Base-by-base conservation (phyloP, 2,113 vertebrate species). In the Petrocephalus zakoni region DNA sequence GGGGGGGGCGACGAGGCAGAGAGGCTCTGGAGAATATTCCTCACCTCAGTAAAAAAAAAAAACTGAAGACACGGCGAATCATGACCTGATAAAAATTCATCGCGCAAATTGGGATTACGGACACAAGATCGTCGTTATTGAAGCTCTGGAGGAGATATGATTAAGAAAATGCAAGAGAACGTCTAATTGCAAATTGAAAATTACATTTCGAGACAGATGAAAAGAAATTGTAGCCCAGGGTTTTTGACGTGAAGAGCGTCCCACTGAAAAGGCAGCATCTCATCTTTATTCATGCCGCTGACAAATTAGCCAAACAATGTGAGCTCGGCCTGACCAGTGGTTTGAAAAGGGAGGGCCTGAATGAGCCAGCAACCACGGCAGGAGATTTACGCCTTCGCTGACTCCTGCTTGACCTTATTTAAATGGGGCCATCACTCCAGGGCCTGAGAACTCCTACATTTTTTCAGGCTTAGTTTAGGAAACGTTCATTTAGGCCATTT, bases 41-140 rank as follows among this genome's bases (percentile, higher is more conserved):
- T 52, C 42, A 17, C 88, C 88, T 58, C 75, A 17, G 37, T 42
- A 5, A 49, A 49, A 49, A 58, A 56, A 58, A 72, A 72, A 53
- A 88, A 58, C 21, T 51, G 37, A 19, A 64, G 21, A 29, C 88
- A 29, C 5, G 21, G 37, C 11, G 5, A 29, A 88, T 88, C 53
- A 21, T 61, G 58, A 34, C n/a, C 52, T 55, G 42, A 83, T 83
- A 83, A 82, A 82, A 53, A 88, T 56, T 78, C 68, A 78, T 51
- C 52, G 9, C 2, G 53, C 78, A 88, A n/a, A 88, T 34, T 75
- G 53, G 29, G 55, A 88, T 88, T 88, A 83, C 21, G 17, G 87
- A 87, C 13, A 4, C 53, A 42, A 22, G 22, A 61, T 78, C 55
- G 1, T 56, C 22, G 34, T 82, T 29, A 88, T 51, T 58, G 37